Evolutionary conservation across 2,797 vertebrate species (phyloP).

Genomic region (Acrossocheilus wenchowensis): DNA sequence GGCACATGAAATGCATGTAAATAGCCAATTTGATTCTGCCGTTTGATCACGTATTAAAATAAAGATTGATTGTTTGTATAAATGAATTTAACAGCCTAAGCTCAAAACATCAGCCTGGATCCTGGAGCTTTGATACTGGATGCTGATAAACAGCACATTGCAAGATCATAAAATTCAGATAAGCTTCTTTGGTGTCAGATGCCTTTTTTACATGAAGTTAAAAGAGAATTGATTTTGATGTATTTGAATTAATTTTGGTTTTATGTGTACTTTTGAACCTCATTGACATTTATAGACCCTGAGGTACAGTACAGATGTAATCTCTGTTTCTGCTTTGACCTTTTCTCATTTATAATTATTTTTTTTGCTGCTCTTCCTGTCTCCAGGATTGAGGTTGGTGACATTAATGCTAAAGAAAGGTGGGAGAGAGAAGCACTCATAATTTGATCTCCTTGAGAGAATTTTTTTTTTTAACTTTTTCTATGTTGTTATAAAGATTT

Average conservation of each 20-base stretch:
- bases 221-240: not conserved
- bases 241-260: conserved; percentile 13
- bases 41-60: not conserved
- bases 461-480: too few relatives aligned
- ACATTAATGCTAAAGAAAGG: conserved; percentile 37
- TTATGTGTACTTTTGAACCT: conserved; percentile 21
- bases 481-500: not conserved
- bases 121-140: not conserved
- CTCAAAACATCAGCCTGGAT: not conserved
- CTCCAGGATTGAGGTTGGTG: conserved; percentile 42
- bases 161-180: not conserved
- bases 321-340: conserved; percentile 20
- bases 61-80: conserved; percentile 18
- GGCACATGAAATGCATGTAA: not conserved
- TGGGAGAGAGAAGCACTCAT: conserved; percentile 27
- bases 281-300: conserved; percentile 18
- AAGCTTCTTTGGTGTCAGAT: not conserved
- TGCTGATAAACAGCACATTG: not conserved
- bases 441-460: conserved; percentile 1
- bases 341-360: conserved; percentile 10
- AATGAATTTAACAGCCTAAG: not conserved
- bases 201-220: not conserved
- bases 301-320: conserved; percentile 11
- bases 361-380: conserved; percentile 14
- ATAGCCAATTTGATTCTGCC: not conserved